A percentile compares a stretch with the other conserved stretches of the same genome.
Conservation (phyloP, 2,797 vertebrate species). For the Spheniscus humboldti region DNA sequence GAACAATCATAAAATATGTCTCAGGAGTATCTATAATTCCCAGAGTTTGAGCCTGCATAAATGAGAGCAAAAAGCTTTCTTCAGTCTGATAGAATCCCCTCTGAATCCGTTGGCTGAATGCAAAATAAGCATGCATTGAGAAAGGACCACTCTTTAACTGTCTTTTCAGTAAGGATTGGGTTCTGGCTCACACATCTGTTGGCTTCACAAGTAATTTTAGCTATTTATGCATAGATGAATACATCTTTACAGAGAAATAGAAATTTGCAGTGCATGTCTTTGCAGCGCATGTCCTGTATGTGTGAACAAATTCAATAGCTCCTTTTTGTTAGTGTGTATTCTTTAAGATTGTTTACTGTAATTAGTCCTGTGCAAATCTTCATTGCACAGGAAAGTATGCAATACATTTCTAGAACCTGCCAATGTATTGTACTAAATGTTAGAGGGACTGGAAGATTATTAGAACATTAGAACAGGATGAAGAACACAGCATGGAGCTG, state of each 20-base stretch:
- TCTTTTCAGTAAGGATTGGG: background rate
- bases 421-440: background rate
- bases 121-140: background rate
- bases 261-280: background rate
- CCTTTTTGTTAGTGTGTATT: background rate
- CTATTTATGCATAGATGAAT: background rate
- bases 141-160: background rate
- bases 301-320: background rate
- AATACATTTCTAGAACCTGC: background rate
- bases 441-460: background rate
- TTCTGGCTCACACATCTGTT: background rate
- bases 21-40: slow-evolving; percentile 51
- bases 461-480: background rate
- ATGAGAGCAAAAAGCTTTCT: slow-evolving; percentile 48
- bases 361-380: background rate
- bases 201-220: slow-evolving; percentile 20
- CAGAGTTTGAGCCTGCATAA: slow-evolving; percentile 52
- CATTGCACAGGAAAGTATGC: background rate
- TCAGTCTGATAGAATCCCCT: slow-evolving; percentile 30
- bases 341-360: background rate
- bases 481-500: background rate
- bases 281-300: background rate
- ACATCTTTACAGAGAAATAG: background rate
- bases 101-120: slow-evolving; percentile 13
- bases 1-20: slow-evolving; percentile 46